Conservation (phyloP, 2,797 vertebrate species). For the Peromyscus eremicus region DNA sequence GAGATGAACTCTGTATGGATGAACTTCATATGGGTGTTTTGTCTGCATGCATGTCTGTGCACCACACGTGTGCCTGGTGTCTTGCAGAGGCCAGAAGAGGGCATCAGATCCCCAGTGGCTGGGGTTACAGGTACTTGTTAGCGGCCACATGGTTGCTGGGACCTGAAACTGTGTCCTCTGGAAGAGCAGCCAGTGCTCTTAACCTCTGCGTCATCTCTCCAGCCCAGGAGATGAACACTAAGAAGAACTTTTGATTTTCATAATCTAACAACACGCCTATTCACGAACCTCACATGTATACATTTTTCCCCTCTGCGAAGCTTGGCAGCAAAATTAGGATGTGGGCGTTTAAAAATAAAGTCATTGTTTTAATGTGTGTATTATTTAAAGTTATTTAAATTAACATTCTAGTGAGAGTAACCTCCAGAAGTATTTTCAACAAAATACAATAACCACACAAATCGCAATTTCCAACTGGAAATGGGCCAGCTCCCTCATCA, state of each 20-base stretch:
- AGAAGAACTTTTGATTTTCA: not conserved
- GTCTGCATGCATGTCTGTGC: not conserved
- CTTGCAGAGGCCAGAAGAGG: not conserved
- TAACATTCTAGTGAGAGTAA: conserved; percentile 12
- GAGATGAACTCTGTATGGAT: not conserved
- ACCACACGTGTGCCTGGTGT: not conserved
- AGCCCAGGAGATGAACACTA: not conserved
- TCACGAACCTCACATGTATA: not conserved
- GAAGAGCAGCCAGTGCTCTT: not conserved
- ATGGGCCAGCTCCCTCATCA: not conserved
- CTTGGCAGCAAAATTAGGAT: conserved; percentile 26
- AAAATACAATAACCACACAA: not conserved
- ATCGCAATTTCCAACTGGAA: conserved; percentile 7
- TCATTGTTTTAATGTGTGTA: conserved; percentile 4
- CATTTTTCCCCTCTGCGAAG: not conserved
- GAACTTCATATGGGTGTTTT: not conserved
- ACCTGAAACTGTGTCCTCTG: not conserved
- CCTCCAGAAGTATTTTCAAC: conserved; percentile 15
- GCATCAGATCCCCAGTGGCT: not conserved
- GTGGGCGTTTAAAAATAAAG: conserved; percentile 37
- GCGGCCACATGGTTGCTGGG: not conserved
- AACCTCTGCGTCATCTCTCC: not conserved
- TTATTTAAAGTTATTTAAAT: conserved; percentile 39
- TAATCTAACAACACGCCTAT: not conserved
- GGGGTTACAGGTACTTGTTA: not conserved